Base-by-base conservation (phyloP, 2,797 vertebrate species). In the Hyperoplus lanceolatus region DNA sequence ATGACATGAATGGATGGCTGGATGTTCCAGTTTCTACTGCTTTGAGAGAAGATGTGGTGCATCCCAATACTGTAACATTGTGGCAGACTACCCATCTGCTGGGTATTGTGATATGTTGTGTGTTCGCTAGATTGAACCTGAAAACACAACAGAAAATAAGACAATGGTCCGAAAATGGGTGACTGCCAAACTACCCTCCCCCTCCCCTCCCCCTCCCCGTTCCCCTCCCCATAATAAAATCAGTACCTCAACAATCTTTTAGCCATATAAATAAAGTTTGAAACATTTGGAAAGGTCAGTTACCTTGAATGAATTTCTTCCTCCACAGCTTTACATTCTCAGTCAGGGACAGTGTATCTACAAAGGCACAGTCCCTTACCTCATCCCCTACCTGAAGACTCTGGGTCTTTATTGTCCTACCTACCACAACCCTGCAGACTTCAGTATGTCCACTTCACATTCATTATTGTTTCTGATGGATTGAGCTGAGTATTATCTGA, bases 271-370 rank as follows among this genome's bases (percentile, higher is more conserved):
- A 29, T 29, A 29, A 29, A 56, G 1, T 56, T 29, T 3, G 3
- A 46, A 38, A 38, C 6, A 0, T 41, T 62, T 2, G 63, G 21
- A 58, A 56, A 45, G n/a, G 3, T 74, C 0, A 46, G 60, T 71
- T 16, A n/a, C 29, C 15, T 42, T 56, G 4, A 65, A 36, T 59
- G 1, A 3, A 75, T 13, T 13, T 80, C 41, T 81, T 50, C 3
- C 14, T 78, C 64, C 46, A n/a, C 94, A 99, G 98, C 96, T 98
- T 36, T 99, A 97, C 90, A 98, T 99, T 92, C 95, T 99, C 90
- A 98, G 98, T 90, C 97, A 99, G 90, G 98, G 98, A 42, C 97
- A 98, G 83, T 99, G 97, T 71, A 98, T 99, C 93, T 99, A 97
- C 95, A 98, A 97, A 89, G 98, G 97, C 4, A 60, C 96, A 0